Conservation (phyloP, 2,888 invertebrate species). For the Ophion obscuratus region DNA sequence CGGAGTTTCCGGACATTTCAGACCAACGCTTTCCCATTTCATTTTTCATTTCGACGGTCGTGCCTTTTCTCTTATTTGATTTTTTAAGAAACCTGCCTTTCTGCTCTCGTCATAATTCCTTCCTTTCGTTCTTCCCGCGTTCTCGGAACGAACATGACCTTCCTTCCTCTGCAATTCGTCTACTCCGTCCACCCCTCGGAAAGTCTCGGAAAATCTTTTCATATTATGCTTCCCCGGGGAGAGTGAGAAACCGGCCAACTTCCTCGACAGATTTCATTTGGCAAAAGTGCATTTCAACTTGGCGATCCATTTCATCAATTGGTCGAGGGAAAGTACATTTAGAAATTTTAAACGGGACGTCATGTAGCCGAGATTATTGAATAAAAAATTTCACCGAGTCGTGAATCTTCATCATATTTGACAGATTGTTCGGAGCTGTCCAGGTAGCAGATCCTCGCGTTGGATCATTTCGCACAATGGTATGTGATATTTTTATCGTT, state of each 20-base stretch:
- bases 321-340: slow-evolving; percentile 18
- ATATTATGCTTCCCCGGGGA: slow-evolving; percentile 33
- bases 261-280: slow-evolving; percentile 55
- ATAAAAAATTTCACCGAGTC: neutral
- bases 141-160: neutral
- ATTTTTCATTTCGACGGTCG: slow-evolving; percentile 31
- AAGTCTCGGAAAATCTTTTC: slow-evolving; percentile 20
- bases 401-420: neutral
- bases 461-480: neutral
- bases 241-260: slow-evolving; percentile 43
- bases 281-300: slow-evolving; percentile 60
- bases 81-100: slow-evolving; percentile 25
- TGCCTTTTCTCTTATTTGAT: slow-evolving; percentile 19
- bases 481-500: neutral
- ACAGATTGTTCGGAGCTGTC: neutral
- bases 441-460: neutral
- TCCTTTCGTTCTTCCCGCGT: neutral
- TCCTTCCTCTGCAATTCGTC: slow-evolving; percentile 39
- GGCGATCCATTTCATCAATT: slow-evolving; percentile 38
- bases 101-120: slow-evolving; percentile 27
- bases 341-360: neutral
- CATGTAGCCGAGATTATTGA: slow-evolving; percentile 23
- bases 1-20: neutral
- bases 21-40: neutral
- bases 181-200: slow-evolving; percentile 14